A percentile compares a stretch with the other conserved stretches of the same genome.
These are phyloP conservation scores for Camponotus floridanus DNA, from an alignment of 1,140 invertebrate species.

Conservation along the genomic window DNA sequence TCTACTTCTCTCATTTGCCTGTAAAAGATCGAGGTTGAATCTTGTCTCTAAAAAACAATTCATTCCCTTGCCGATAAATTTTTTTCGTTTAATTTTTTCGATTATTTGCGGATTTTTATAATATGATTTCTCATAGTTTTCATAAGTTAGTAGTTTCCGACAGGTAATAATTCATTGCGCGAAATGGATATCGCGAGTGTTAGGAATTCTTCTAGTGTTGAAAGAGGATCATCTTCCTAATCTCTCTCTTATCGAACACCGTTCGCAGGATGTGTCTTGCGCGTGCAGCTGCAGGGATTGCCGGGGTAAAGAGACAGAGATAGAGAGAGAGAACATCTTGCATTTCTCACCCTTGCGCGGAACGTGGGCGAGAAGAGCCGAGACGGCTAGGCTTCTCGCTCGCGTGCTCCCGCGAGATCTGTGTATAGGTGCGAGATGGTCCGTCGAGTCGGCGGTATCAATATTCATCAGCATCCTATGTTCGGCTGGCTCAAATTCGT, in stretches of 20 bases:
- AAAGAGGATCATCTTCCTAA: background rate
- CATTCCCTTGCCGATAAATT: background rate
- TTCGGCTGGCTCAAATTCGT: constrained; percentile 85
- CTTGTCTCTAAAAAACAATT: background rate
- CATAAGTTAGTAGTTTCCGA: background rate
- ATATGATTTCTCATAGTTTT: background rate
- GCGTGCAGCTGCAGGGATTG: background rate
- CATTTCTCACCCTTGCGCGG: constrained; percentile 70
- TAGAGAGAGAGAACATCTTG: constrained; percentile 72
- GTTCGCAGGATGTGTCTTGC: background rate
- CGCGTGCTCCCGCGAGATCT: constrained; percentile 34
- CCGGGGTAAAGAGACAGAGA: background rate
- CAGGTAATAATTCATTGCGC: background rate
- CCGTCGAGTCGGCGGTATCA: constrained; percentile 79
- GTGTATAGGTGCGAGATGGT: constrained; percentile 58
- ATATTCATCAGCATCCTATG: constrained; percentile 87
- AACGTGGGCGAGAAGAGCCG: constrained; percentile 32
- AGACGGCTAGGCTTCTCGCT: constrained; percentile 28
- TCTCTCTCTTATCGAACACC: constrained; percentile 1
- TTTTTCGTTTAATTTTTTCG: background rate
- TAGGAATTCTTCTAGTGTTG: background rate
- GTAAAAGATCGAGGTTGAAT: background rate
- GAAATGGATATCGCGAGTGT: background rate
- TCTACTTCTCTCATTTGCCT: constrained; percentile 4
- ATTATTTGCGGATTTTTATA: background rate